Base-by-base conservation (phyloP, 2,888 invertebrate genomes). In the Drosophila vallismaia region DNA sequence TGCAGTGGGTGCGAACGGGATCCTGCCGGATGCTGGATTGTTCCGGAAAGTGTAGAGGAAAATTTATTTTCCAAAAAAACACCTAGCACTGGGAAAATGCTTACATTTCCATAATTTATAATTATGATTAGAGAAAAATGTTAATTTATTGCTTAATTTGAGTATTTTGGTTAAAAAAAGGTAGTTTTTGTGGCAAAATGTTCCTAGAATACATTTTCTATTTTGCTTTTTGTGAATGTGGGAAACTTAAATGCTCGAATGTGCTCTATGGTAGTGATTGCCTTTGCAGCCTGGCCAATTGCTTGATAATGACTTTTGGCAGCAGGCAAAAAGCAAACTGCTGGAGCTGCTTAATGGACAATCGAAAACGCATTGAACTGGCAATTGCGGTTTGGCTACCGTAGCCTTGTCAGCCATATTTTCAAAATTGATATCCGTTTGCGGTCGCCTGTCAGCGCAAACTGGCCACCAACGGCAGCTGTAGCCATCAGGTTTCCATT, bases 291-390 rank as follows among this genome's bases (percentile, higher is more conserved):
- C 75, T 67, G 75, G 86, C 83, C 88, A 84, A 87, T 87, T 84
- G 88, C 86, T 87, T 74, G 88, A 85, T 85, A 84, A 85, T 84
- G 88, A 84, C 88, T 84, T 83, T 83, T 83, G 87, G 82, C 88
- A 77, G 62, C 60, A 48, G 59, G 54, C 77, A 75, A 72, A 86
- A 84, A 73, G 59, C 69, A 36, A 55, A 56, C 71, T 26, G 64
- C 45, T 42, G 63, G 60, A 54, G 55, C 62, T 69, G 66, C 57
- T 71, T 86, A 85, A 85, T 85, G 84, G 88, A 88, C 84, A 88
- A 85, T 85, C 80, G 88, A 85, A 88, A 85, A 85, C 75, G 86
- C 88, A 88, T 85, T 85, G 76, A 83, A 80, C 86, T 83, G 88
- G 83, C 86, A 85, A 85, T 88, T 85, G 86, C 63, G 76, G 84